phyloP scores from a whole-genome alignment of 2,113 vertebrate genomes.

The Channa maculata region DNA sequence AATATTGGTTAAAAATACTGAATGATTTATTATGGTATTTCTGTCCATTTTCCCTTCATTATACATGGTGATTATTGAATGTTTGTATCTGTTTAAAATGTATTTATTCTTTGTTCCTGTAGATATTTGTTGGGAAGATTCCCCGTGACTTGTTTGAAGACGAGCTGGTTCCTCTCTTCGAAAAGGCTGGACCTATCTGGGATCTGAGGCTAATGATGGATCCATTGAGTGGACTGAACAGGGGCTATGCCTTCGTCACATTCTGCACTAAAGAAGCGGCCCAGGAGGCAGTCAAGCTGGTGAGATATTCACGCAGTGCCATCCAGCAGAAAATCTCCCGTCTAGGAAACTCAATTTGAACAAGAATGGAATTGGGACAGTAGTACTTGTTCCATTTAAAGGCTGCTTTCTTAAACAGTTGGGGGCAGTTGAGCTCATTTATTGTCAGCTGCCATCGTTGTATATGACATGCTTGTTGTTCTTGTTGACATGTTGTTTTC shows the following conservation, averaged over 20 bases:
- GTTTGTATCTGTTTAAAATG: not conserved
- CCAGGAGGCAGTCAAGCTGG: slow-evolving; percentile 97
- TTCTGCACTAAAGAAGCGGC: slow-evolving; percentile 99
- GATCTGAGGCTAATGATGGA: slow-evolving; percentile 99
- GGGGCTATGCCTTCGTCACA: slow-evolving; percentile 98
- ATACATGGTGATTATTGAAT: too few relatives aligned
- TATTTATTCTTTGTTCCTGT: not conserved
- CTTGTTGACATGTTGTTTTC: slow-evolving; percentile 3
- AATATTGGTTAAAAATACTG: not conserved
- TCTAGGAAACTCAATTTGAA: too few relatives aligned
- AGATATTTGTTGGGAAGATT: slow-evolving; percentile 99
- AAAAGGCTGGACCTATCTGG: slow-evolving; percentile 98
- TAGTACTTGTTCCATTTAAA: too few relatives aligned
- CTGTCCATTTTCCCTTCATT: too few relatives aligned
- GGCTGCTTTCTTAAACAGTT: too few relatives aligned
- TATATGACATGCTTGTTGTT: not conserved
- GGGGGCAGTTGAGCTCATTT: too few relatives aligned
- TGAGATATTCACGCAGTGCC: slow-evolving; percentile 72
- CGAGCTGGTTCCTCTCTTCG: slow-evolving; percentile 97
- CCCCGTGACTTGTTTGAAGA: slow-evolving; percentile 98
- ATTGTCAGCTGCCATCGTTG: not conserved
- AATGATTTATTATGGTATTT: not conserved
- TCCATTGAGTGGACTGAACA: slow-evolving; percentile 95
- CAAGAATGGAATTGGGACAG: too few relatives aligned
- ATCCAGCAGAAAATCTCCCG: too few relatives aligned